Conservation (phyloP, 1,140 invertebrate species). For the Xylocopa sonorina region DNA sequence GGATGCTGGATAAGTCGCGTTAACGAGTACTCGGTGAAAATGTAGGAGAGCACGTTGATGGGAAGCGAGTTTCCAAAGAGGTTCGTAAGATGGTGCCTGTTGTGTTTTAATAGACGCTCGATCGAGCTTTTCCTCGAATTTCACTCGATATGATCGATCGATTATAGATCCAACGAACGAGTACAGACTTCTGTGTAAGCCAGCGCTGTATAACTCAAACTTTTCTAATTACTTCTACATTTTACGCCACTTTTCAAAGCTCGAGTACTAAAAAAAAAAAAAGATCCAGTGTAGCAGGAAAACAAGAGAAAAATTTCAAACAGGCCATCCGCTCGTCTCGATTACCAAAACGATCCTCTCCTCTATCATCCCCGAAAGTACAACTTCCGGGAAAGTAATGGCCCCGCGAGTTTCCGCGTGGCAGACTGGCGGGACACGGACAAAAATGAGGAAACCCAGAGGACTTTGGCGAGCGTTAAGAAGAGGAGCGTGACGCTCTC, state of each 20-base stretch:
- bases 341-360: background rate
- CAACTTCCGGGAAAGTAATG: conserved; percentile 1
- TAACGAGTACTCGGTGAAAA: background rate
- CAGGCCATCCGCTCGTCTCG: too few species aligned
- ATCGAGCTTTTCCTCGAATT: background rate
- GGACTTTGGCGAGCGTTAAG: conserved; percentile 48
- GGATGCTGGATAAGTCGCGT: background rate
- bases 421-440: background rate
- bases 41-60: conserved; percentile 9
- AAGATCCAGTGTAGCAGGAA: too few species aligned
- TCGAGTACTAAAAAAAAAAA: too few species aligned
- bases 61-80: too few species aligned
- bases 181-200: too few species aligned
- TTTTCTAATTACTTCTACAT: too few species aligned
- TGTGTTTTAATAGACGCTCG: background rate
- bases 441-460: background rate
- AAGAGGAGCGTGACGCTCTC: conserved; percentile 58
- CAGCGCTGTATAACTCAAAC: too few species aligned
- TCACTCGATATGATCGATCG: background rate
- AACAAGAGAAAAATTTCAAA: background rate
- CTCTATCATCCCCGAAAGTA: background rate
- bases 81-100: background rate
- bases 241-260: too few species aligned
- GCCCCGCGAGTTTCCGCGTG: conserved; percentile 1
- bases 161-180: too few species aligned